A percentile compares a stretch with the other conserved stretches of the same genome.
Evolutionary conservation across 1,140 invertebrate species (phyloP).

Genomic region (Uloborus diversus): DNA sequence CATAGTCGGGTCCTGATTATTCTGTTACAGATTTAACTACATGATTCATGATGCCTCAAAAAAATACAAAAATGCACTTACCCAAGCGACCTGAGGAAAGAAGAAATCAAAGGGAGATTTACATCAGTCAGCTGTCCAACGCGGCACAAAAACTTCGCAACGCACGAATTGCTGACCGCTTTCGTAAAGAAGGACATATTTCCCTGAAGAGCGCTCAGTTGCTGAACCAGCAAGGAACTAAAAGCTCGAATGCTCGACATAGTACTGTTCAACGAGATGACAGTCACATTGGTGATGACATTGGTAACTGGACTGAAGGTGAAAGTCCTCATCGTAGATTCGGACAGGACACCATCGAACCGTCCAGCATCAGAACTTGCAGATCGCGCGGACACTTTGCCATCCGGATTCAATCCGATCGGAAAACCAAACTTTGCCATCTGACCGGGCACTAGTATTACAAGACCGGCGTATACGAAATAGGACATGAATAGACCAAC

Average conservation of each 20-base stretch:
- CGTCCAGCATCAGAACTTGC: background rate
- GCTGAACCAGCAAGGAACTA: slow-evolving; percentile 9
- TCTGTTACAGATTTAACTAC: too few species aligned
- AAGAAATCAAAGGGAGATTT: slow-evolving; percentile 15
- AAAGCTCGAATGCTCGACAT: slow-evolving; percentile 13
- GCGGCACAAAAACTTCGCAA: slow-evolving; percentile 21
- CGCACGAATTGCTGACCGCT: slow-evolving; percentile 11
- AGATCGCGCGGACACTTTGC: background rate
- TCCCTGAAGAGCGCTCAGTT: slow-evolving; percentile 1
- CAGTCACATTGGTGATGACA: slow-evolving; percentile 35
- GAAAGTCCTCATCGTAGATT: slow-evolving; percentile 13
- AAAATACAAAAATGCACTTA: too few species aligned
- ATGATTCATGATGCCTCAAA: too few species aligned
- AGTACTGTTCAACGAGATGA: slow-evolving; percentile 8
- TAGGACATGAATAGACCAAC: slow-evolving; percentile 27
- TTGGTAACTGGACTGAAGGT: slow-evolving; percentile 26
- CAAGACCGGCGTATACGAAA: slow-evolving; percentile 19
- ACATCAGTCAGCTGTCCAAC: slow-evolving; percentile 31
- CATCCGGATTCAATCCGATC: background rate
- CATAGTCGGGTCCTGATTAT: too few species aligned
- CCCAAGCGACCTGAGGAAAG: slow-evolving; percentile 12
- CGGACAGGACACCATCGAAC: slow-evolving; percentile 19
- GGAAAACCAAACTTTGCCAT: too few species aligned
- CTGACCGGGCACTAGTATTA: slow-evolving; percentile 5
- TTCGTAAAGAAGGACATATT: slow-evolving; percentile 15